Base-by-base conservation (phyloP, 2,888 invertebrate genomes). In the Leistus spinibarbis region DNA sequence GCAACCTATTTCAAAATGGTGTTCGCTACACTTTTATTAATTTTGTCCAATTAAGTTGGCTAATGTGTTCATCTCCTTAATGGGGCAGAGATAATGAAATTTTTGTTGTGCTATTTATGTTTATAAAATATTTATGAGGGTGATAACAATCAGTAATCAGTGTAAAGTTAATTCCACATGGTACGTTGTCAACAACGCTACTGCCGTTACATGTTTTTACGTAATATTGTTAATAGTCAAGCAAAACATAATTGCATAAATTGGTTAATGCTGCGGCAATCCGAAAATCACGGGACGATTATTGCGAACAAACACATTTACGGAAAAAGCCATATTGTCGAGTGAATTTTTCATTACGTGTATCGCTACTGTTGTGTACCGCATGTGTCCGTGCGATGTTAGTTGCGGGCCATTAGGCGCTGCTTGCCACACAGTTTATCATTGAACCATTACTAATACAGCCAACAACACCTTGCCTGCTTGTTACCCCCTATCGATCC, bases 351-450 rank as follows among this genome's bases (percentile, higher is more conserved):
- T 40, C 40, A 40, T 40, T 40, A 40, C 40, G 7, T 40, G 10
- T 7, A 40, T 13, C 40, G 13, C 40, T 13, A 40, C 10, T 40
- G 40, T 40, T 40, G 40, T 40, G 13, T 40, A 40, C 40, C 3
- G 40, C 40, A 40, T 40, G 40, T 40, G 40, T 40, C 40, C 40
- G 40, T 40, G 40, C 40, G 7, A 13, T 40, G 19, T 60, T 16
- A 53, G 64, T 71, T 71, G 71, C 71, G 23, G 71, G 13, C 64
- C 56, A 71, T 71, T 71, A 71, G 71, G 70, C 69, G n/a, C 22
- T 64, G 7, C 22, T 4, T 10, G 66, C 40, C 17, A 20, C 27
- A 63, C 66, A 19, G 40, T 66, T 20, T 66, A 66, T 66, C 66
- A 66, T 53, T 20, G 66, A 40, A 13, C 66, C 27, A 66, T 66